phyloP scores from a whole-genome alignment of 2,113 vertebrate species.

The Oryzias melastigma region DNA sequence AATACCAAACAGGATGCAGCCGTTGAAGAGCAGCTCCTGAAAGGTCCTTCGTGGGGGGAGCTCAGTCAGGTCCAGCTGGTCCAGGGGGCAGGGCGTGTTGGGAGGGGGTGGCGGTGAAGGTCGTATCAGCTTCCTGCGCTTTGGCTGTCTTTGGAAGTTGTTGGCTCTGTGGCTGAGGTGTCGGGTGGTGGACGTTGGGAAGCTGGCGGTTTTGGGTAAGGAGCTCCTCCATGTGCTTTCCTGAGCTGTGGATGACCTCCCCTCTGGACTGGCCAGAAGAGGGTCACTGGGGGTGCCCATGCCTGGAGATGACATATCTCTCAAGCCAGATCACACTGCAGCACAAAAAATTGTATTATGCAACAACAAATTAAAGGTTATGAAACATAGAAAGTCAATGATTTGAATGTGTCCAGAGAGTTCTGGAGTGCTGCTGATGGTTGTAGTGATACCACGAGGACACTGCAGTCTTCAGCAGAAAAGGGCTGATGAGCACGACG shows the following conservation, averaged over 20 bases:
- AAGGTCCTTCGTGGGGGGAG: constrained; percentile 90
- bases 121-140: constrained; percentile 86
- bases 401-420: constrained; percentile 14
- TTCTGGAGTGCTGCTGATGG: constrained; percentile 5
- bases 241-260: constrained; percentile 73
- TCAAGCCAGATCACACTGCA: constrained; percentile 56
- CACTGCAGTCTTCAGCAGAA: constrained; percentile 60
- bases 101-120: constrained; percentile 92
- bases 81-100: constrained; percentile 91
- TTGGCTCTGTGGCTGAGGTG: constrained; percentile 96
- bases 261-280: constrained; percentile 75
- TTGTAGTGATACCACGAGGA: constrained; percentile 34
- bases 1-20: constrained; percentile 92
- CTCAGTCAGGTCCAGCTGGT: constrained; percentile 86
- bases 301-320: constrained; percentile 83
- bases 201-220: constrained; percentile 79
- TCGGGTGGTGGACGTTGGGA: constrained; percentile 79
- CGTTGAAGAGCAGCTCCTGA: constrained; percentile 90
- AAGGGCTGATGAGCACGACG: constrained; percentile 57
- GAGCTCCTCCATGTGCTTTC: constrained; percentile 82
- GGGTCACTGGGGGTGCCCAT: constrained; percentile 82
- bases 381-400: constrained; percentile 13
- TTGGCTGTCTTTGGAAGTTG: constrained; percentile 96
- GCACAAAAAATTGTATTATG: constrained; percentile 20
- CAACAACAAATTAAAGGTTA: constrained; percentile 1